Evolutionary conservation across 2,888 invertebrate genomes (phyloP).

Genomic region (Lutraria lutraria): DNA sequence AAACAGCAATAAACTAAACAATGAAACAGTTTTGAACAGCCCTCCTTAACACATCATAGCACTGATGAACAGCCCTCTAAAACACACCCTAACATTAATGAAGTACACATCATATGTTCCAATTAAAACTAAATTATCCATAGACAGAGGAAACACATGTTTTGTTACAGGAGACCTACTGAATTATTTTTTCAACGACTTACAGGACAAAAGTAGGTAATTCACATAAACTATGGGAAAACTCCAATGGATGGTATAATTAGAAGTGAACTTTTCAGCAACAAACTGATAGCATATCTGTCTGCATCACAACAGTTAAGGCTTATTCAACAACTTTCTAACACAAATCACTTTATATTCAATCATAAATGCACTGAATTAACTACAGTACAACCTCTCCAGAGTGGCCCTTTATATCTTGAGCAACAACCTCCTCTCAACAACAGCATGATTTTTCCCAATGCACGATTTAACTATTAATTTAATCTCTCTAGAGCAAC

Average conservation of each 20-base stretch:
- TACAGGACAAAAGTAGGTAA: background rate
- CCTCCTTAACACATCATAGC: background rate
- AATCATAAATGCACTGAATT: too few relatives aligned
- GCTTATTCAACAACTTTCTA: too few relatives aligned
- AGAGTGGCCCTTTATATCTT: too few relatives aligned
- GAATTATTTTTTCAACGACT: background rate
- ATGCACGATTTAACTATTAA: too few relatives aligned
- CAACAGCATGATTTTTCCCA: too few relatives aligned
- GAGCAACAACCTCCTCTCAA: too few relatives aligned
- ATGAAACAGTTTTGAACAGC: background rate
- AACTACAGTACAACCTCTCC: too few relatives aligned
- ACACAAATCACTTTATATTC: too few relatives aligned
- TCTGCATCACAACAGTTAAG: too few relatives aligned
- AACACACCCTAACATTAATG: background rate
- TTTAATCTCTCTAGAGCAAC: too few relatives aligned
- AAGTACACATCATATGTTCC: constrained; percentile 21
- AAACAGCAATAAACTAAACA: background rate
- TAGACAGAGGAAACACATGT: background rate
- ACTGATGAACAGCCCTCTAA: background rate
- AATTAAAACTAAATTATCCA: constrained; percentile 2
- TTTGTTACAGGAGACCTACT: background rate
- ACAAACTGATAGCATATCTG: too few relatives aligned
- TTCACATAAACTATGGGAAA: background rate
- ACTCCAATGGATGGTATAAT: background rate
- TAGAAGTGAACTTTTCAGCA: too few relatives aligned